Evolutionary conservation across 2,113 vertebrate genomes (phyloP), one percentile per base, ranked within the genome.

Genomic region (Mormoops blainvillei): DNA sequence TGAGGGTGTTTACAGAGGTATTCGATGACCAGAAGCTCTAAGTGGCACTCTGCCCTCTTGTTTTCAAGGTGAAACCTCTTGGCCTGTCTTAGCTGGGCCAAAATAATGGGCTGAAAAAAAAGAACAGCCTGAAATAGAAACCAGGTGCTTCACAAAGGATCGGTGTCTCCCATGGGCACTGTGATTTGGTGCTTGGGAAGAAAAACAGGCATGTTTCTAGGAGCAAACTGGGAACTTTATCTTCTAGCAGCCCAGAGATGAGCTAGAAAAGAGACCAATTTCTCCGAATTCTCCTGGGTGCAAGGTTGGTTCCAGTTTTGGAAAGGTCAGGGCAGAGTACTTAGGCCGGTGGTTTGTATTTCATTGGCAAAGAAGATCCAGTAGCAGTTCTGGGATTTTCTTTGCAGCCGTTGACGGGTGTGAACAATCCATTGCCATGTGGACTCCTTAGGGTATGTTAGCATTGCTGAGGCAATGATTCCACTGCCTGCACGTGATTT

Each of bases 381-480:
- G 91, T 97, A 94, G 95, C 82, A 94, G 15, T 95, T 97, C 22
- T n/a, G 86, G 45, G 85, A 89, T 87, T 98, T 63, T 94, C 24
- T 43, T 98, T 97, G 89, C 58, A 96, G 71, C 56, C 74, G 26
- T 96, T 97, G 94, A 97, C 95, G 98, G 97, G 98, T 98, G 92
- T 96, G 94, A 97, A 87, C 90, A 91, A 86, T 97, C 86, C 89
- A 71, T 91, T 96, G 87, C 90, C 86, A 94, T 87, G 94, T 96
- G 86, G 95, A 96, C 93, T 97, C 90, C 94, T 98, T 97, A 97
- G 95, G 97, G 88, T 93, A 97, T 96, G 97, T 97, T 95, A 98
- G 56, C 77, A 56, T 98, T 96, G 70, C 83, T 33, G 54, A 80
- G 68, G 77, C 96, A 97, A 50, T 48, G 54, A 88, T 96, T 94